Base-by-base conservation (phyloP, 2,797 vertebrate genomes). In the Enteromius treurensis region DNA sequence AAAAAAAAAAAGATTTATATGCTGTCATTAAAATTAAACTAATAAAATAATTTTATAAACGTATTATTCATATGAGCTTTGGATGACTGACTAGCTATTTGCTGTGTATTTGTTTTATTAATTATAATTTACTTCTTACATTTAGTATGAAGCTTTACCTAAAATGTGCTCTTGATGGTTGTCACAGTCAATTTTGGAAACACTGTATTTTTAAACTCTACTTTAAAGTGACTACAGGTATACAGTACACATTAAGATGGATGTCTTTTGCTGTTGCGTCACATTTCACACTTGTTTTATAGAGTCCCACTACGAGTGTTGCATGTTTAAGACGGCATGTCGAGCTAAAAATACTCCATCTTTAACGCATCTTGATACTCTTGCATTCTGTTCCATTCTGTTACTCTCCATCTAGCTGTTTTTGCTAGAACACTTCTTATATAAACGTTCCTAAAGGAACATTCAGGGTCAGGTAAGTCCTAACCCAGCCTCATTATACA, bases 211-310 rank as follows among this genome's bases (percentile, higher is more conserved):
- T 76, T 55, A 64, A 64, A 64, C 26, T n/a, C 10, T 0, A 42
- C 17, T 65, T 34, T 65, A 62, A 77, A 78, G 40, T 45, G 40
- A 47, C 26, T 65, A 78, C 60, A 64, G 10, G 26, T 23, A 64
- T 65, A 78, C 42, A 49, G 29, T 29, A 42, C 37, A 42, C 34
- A 77, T 65, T 49, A 65, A 67, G 26, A 49, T 1, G 1, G 62
- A 65, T 65, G 58, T 47, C 10, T 32, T 77, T 77, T 64, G 77
- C 42, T 11, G 26, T 78, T 78, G 9, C 26, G 23, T 32, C 42
- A 49, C 77, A 78, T 34, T 62, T 78, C 77, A 65, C 77, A 49
- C 42, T 26, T 17, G 19, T 67, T 78, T 78, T 29, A 78, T 65
- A 49, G 42, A 3, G 1, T 78, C 42, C 26, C 42, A 67, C 77